These are phyloP conservation scores for Charanyca ferruginea DNA, from an alignment of 2,888 invertebrate species.

Conservation along the genomic window DNA sequence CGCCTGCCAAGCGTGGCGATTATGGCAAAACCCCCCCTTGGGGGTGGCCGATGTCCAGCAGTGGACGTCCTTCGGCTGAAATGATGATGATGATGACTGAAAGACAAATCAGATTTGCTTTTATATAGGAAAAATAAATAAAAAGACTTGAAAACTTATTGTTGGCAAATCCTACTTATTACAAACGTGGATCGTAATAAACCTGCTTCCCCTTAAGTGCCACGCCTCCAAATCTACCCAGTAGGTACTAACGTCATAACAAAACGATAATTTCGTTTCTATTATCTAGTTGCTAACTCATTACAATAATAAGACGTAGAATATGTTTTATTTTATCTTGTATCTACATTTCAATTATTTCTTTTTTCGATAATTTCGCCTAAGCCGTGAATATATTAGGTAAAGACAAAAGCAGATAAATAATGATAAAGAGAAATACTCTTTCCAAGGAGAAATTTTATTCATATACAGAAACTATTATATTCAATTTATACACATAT, in stretches of 20 bases:
- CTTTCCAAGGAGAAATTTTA: neutral
- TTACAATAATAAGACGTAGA: conserved; percentile 16
- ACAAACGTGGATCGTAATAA: neutral
- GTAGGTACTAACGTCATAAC: neutral
- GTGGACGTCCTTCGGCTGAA: too few relatives aligned
- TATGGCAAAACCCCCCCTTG: too few relatives aligned
- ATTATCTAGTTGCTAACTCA: conserved; percentile 22
- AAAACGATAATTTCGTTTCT: conserved; percentile 18
- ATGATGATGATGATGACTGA: too few relatives aligned
- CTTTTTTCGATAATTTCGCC: too few relatives aligned
- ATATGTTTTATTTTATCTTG: conserved; percentile 5
- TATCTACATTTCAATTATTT: neutral
- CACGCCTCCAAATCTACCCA: conserved; percentile 23
- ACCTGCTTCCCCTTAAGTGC: neutral
- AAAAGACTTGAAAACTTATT: too few relatives aligned
- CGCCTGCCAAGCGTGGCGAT: too few relatives aligned
- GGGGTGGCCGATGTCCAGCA: too few relatives aligned
- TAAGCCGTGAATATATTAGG: too few relatives aligned
- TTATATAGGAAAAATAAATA: too few relatives aligned
- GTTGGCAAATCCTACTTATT: neutral
- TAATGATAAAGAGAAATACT: neutral
- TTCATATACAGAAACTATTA: neutral
- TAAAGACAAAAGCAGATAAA: neutral
- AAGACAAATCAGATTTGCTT: too few relatives aligned
- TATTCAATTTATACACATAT: too few relatives aligned